Base-by-base conservation (phyloP, 2,113 vertebrate genomes). In the Capreolus pygargus region DNA sequence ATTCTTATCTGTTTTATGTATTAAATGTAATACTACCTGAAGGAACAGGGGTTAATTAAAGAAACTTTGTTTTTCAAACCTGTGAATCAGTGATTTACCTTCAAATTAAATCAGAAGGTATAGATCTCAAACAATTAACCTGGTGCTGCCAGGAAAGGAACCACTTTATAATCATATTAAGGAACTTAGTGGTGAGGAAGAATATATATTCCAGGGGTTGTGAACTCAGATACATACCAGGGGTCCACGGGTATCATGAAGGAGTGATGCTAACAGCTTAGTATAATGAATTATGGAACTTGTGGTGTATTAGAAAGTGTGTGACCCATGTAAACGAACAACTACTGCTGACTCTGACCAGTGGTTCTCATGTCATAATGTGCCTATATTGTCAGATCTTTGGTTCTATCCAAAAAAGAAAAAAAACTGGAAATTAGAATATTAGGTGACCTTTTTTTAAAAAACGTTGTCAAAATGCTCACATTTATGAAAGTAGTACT, bases 1-100 rank as follows among this genome's bases (percentile, higher is more conserved):
- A 92, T 91, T 85, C 28, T 17, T 95, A 2, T 86, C 52, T 94
- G 12, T 78, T 89, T 92, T 55, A 50, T 85, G n/a, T 79, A 23
- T 84, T 84, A 89, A 21, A 57, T 90, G 23, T 78, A 57, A 30
- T 74, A 57, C 28, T 58, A 43, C 61, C 61, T 93, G 58, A 86
- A 82, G 13, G 52, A 93, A 57, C 30, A 91, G 33, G 78, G 12
- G 4, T 86, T 45, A 86, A 91, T 96, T 92, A 81, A 89, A 87
- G 74, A 84, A 96, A 64, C 67, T 86, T 93, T 39, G 57, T 79
- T 91, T 92, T 91, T 94, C 55, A 91, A 64, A 30, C n/a, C 19
- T 86, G 19, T 28, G 92, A 98, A 54, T 92, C 94, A 10, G 58
- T 96, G 89, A 86, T 97, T 92, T 97, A 67, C 91, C 67, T 92